A percentile compares a stretch with the other conserved stretches of the same genome.
These are phyloP conservation scores for Oenanthe oenanthe DNA, from an alignment of 2,113 vertebrate species.

Conservation along the genomic window DNA sequence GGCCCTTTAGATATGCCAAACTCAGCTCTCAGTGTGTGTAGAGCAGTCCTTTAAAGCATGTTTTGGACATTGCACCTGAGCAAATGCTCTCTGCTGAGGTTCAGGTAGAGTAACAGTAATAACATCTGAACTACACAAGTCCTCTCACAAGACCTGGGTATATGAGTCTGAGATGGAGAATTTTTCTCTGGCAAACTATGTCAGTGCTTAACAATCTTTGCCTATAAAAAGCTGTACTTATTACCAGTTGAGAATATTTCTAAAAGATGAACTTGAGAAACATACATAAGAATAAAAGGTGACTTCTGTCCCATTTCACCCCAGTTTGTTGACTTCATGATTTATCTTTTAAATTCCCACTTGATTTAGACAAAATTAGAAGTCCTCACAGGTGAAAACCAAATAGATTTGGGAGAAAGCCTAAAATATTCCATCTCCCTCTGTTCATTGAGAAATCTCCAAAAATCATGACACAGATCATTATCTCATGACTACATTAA, in stretches of 20 bases:
- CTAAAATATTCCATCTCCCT: background rate
- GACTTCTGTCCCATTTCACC: background rate
- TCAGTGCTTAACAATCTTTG: background rate
- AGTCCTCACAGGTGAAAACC: background rate
- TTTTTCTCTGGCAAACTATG: background rate
- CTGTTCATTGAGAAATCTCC: background rate
- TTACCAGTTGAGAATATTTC: background rate
- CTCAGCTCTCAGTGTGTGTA: background rate
- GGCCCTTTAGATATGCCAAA: background rate
- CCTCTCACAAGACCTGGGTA: background rate
- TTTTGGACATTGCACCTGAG: background rate
- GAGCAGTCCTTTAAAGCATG: background rate
- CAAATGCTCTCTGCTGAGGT: background rate
- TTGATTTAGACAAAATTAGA: background rate
- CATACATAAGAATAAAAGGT: background rate
- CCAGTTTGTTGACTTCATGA: background rate
- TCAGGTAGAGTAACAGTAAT: background rate
- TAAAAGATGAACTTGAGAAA: background rate
- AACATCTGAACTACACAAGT: background rate
- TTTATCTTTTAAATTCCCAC: background rate
- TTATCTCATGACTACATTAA: background rate
- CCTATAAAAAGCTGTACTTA: background rate
- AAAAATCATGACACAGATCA: background rate
- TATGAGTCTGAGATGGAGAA: background rate
- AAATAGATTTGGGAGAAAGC: background rate